Evolutionary conservation across 2,113 vertebrate genomes (phyloP).

Genomic region (Indri indri): DNA sequence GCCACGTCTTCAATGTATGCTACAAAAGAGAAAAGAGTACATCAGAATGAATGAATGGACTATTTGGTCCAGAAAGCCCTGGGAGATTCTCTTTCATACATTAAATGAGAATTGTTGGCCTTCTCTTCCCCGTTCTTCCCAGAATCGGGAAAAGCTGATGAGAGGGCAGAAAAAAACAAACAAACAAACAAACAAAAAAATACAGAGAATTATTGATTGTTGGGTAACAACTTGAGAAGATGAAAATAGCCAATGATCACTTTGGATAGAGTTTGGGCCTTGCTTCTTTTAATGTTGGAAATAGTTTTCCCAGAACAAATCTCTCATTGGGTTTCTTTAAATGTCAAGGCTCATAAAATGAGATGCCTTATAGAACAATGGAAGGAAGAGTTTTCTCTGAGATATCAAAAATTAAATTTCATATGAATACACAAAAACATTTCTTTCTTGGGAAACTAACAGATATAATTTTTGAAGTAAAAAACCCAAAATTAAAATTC

Average conservation of each 20-base stretch:
- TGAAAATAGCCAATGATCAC: background rate
- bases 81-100: background rate
- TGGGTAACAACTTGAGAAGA: background rate
- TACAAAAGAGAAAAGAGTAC: slow-evolving; percentile 81
- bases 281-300: background rate
- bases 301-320: background rate
- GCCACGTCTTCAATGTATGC: slow-evolving; percentile 99
- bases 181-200: too few relatives aligned
- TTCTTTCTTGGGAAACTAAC: slow-evolving; percentile 26
- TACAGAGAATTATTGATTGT: background rate
- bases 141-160: too few relatives aligned
- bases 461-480: background rate
- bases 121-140: too few relatives aligned
- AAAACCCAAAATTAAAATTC: slow-evolving; percentile 36
- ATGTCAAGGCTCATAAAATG: slow-evolving; percentile 19
- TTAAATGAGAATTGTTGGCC: background rate
- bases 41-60: slow-evolving; percentile 64
- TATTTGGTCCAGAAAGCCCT: background rate
- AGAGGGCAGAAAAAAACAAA: too few relatives aligned
- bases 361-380: background rate
- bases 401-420: slow-evolving; percentile 12
- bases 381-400: background rate
- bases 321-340: slow-evolving; percentile 32
- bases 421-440: background rate
- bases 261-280: background rate